phyloP scores from a whole-genome alignment of 1,140 invertebrate species.

The Sycobia sp. region DNA sequence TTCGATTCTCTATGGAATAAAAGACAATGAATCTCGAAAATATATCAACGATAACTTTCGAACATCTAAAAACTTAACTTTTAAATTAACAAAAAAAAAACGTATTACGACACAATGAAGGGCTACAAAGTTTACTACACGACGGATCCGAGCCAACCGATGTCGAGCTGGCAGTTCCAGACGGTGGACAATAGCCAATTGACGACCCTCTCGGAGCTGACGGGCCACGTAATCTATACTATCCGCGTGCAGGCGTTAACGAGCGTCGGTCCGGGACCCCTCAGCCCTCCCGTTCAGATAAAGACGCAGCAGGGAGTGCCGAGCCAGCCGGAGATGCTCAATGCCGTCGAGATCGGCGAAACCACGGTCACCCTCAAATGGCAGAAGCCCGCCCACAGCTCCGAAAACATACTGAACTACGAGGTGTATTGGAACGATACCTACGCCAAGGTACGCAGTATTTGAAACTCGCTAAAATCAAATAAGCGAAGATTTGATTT shows the following conservation, averaged over 20 bases:
- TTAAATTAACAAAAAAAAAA: too few relatives aligned
- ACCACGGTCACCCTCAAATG: conserved; percentile 86
- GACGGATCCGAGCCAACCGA: conserved; percentile 80
- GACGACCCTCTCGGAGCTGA: conserved; percentile 90
- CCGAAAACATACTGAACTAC: conserved; percentile 92
- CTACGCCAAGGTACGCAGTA: conserved; percentile 81
- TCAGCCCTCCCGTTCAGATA: conserved; percentile 90
- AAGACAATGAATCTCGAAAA: too few relatives aligned
- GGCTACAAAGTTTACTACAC: conserved; percentile 98
- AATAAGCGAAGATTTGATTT: too few relatives aligned
- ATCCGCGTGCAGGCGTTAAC: conserved; percentile 91
- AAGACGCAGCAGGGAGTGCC: conserved; percentile 97
- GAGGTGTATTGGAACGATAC: conserved; percentile 98
- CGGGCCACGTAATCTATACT: conserved; percentile 87
- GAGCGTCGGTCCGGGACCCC: conserved; percentile 86
- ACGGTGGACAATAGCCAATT: conserved; percentile 91
- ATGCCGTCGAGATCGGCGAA: conserved; percentile 80
- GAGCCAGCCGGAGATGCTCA: conserved; percentile 89
- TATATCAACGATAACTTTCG: too few relatives aligned
- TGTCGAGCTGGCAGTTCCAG: conserved; percentile 90
- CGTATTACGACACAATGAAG: too few relatives aligned
- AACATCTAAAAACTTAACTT: too few relatives aligned
- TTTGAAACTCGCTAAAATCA: too few relatives aligned
- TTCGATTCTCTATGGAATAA: too few relatives aligned
- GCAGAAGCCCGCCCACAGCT: conserved; percentile 86